Evolutionary conservation across 2,888 invertebrate species (phyloP).

Genomic region (Aproaerema taeniolella): DNA sequence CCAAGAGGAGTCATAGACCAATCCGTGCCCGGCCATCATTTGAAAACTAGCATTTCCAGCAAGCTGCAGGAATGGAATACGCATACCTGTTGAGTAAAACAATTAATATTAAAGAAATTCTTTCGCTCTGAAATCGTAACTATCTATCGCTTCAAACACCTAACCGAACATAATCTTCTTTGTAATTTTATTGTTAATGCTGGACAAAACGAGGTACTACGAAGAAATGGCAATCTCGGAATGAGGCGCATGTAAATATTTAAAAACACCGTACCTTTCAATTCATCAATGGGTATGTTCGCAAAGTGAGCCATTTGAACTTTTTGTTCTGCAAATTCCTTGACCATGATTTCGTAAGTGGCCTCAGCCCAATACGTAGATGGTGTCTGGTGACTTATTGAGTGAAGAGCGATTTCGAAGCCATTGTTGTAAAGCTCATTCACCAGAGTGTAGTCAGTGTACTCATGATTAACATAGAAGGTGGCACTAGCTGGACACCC

Average conservation of each 20-base stretch:
- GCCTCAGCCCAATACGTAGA: conserved; percentile 79
- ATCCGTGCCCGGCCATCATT: conserved; percentile 67
- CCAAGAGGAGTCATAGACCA: conserved; percentile 81
- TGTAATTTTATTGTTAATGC: no score
- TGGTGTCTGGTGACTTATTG: conserved; percentile 79
- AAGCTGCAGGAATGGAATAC: conserved; percentile 77
- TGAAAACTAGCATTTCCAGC: conserved; percentile 76
- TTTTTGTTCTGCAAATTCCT: conserved; percentile 79
- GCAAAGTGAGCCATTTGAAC: conserved; percentile 69
- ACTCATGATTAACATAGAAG: conserved; percentile 85
- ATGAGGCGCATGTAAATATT: no score
- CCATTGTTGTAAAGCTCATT: conserved; percentile 77
- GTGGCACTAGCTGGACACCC: conserved; percentile 80
- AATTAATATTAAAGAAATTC: not conserved
- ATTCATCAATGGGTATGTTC: conserved; percentile 57
- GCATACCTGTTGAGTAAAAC: conserved; percentile 42
- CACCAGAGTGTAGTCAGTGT: conserved; percentile 80
- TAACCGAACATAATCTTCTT: no score
- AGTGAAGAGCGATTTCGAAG: conserved; percentile 84
- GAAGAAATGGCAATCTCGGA: no score
- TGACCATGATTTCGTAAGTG: conserved; percentile 56
- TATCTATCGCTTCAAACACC: no score
- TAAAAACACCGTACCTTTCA: conserved; percentile 60
- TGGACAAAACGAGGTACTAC: no score
- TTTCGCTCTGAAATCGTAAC: no score